Evolutionary conservation across 2,888 invertebrate species (phyloP), one percentile per base, ranked within the genome.

Genomic region (Leptopilina myrica): DNA sequence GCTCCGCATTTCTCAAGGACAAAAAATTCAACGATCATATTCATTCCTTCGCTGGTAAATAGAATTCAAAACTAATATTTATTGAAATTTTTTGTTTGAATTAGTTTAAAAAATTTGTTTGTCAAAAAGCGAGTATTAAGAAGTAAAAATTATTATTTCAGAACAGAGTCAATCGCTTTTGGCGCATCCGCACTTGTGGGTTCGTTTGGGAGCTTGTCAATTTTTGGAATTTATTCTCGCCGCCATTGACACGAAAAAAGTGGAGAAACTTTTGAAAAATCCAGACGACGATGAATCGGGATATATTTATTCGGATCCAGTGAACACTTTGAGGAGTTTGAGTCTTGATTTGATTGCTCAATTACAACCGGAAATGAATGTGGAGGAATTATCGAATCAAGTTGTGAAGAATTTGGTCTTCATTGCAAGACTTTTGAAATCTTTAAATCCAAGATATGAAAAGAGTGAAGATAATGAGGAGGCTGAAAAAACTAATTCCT

Each of bases 101-200:
- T 66, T 53, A 65, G 12, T 75, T 43, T 33, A 33, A 33, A 2
- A 33, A 33, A 33, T 3, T 4, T 3, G 1, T 33, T 33, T 33
- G 33, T 33, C 2, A 33, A 33, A 5, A 33, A 2, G 33, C 33
- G 33, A 33, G 3, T 1, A 2, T 33, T 33, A 49, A 67, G 15
- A 43, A 43, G 73, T 20, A 76, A 33, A 40, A 64, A 65, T 65
- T 53, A 77, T 66, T 46, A 12, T 76, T 64, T 53, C 76, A 76
- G 95, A 94, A 88, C 94, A 95, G 87, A 94, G 95, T 85, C 96
- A 97, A 91, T 93, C 93, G 20, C 93, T 97, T 65, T 90, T 98
- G 15, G 95, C 94, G 0, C 95, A 98, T 90, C 96, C 97, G 14
- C 98, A 98, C 89, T 94, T 95, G 53, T 98, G 98, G 98, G 97